A percentile compares a stretch with the other conserved stretches of the same genome.
Conservation (phyloP, 1,140 invertebrate genomes). For the Drosophila nikananu region DNA sequence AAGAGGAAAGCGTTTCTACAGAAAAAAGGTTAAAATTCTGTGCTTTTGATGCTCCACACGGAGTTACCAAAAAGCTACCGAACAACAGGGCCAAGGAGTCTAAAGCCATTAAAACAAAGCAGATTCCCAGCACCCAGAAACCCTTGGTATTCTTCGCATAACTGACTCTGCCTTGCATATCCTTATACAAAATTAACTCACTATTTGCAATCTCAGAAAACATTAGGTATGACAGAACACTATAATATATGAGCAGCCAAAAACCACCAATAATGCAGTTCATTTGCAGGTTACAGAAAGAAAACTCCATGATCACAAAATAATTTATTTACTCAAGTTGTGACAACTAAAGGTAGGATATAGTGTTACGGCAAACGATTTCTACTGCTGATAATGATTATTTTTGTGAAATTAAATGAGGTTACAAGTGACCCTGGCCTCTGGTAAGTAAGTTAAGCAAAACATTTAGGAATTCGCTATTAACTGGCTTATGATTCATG, state of each 20-base stretch:
- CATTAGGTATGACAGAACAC: background rate
- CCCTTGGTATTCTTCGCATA: background rate
- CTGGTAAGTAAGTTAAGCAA: slow-evolving; percentile 22
- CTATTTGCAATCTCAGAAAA: background rate
- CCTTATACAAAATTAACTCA: accelerated
- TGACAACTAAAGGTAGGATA: background rate
- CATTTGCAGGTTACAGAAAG: slow-evolving; percentile 2
- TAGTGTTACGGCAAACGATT: background rate
- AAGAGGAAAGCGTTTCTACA: background rate
- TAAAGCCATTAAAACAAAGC: background rate
- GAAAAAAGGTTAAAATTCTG: too few relatives aligned
- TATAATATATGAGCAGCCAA: slow-evolving; percentile 6
- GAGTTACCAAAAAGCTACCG: slow-evolving; percentile 13
- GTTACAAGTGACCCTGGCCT: slow-evolving; percentile 52
- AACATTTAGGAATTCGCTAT: slow-evolving; percentile 47
- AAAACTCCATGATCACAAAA: slow-evolving; percentile 6
- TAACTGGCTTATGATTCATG: slow-evolving; percentile 62
- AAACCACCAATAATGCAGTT: slow-evolving; percentile 11
- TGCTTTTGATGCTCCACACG: too few relatives aligned
- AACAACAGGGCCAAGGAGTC: background rate
- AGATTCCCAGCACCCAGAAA: slow-evolving; percentile 19
- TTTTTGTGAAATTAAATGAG: slow-evolving; percentile 33
- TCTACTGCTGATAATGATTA: slow-evolving; percentile 17
- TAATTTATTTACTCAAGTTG: background rate
- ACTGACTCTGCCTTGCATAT: accelerated